A percentile compares a stretch with the other conserved stretches of the same genome.
Conservation (phyloP, 2,113 vertebrate species). For the Nesogale talazaci region DNA sequence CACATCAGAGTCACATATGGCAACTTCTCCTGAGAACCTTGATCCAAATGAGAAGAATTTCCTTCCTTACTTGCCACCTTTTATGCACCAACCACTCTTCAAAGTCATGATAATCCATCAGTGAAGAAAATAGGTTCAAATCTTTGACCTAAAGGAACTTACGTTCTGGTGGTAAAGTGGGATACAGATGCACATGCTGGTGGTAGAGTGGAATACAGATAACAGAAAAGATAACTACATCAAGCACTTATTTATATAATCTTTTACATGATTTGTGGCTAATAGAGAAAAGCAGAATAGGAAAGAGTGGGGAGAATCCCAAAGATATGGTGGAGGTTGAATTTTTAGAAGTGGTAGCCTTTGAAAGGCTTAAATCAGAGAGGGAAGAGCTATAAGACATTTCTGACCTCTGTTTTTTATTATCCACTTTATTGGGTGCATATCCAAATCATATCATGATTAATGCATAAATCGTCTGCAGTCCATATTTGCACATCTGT, state of each 20-base stretch:
- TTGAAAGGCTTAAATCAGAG: not conserved
- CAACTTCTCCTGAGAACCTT: not conserved
- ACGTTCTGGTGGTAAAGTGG: not conserved
- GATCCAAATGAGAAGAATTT: not conserved
- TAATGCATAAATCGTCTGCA: too few relatives aligned
- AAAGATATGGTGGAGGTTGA: not conserved
- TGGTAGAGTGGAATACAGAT: not conserved
- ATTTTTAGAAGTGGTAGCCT: not conserved
- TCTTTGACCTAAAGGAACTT: not conserved
- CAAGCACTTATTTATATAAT: not conserved
- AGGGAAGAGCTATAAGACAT: not conserved
- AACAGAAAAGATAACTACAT: not conserved
- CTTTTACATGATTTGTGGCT: not conserved
- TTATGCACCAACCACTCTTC: not conserved
- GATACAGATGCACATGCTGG: not conserved
- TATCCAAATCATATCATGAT: too few relatives aligned
- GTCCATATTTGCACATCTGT: too few relatives aligned
- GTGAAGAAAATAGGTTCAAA: not conserved
- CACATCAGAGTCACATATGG: not conserved
- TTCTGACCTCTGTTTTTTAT: not conserved
- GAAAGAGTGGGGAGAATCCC: not conserved
- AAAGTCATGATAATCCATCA: not conserved
- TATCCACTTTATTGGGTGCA: too few relatives aligned
- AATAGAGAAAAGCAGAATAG: not conserved
- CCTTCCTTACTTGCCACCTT: not conserved